Evolutionary conservation across 2,797 vertebrate species (phyloP).

Genomic region (Hyperoplus immaculatus): DNA sequence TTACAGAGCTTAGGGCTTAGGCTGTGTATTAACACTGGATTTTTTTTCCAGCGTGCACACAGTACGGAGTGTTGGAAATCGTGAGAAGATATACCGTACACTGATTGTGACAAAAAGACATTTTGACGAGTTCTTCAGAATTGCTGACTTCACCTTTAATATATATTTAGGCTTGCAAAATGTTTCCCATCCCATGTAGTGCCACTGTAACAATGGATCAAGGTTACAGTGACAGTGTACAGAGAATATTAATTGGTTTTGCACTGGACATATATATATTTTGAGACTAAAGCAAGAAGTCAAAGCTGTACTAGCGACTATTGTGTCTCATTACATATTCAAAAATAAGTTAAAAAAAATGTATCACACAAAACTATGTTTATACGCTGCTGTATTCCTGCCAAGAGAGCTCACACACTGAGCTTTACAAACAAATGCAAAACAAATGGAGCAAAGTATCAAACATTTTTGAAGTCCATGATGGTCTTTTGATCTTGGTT

Average conservation of each 20-base stretch:
- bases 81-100: too few relatives aligned
- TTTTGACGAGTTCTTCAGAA: too few relatives aligned
- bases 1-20: too few relatives aligned
- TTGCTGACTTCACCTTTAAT: too few relatives aligned
- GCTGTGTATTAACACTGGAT: too few relatives aligned
- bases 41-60: too few relatives aligned
- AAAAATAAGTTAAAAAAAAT: not conserved
- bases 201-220: constrained; percentile 2
- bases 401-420: constrained; percentile 32
- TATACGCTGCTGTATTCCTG: constrained; percentile 24
- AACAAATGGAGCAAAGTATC: constrained; percentile 53
- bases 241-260: not conserved
- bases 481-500: constrained; percentile 75
- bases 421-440: constrained; percentile 56
- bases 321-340: not conserved
- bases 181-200: constrained; percentile 23
- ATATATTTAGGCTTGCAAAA: too few relatives aligned
- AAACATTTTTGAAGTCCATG: constrained; percentile 58
- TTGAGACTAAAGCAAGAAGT: not conserved
- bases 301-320: not conserved
- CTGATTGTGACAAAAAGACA: too few relatives aligned
- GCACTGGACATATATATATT: too few relatives aligned
- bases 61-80: too few relatives aligned
- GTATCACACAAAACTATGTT: not conserved
- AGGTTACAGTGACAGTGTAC: not conserved